Conservation (phyloP, 92 coral and sea anemone genomes). For the Montipora capitata region DNA sequence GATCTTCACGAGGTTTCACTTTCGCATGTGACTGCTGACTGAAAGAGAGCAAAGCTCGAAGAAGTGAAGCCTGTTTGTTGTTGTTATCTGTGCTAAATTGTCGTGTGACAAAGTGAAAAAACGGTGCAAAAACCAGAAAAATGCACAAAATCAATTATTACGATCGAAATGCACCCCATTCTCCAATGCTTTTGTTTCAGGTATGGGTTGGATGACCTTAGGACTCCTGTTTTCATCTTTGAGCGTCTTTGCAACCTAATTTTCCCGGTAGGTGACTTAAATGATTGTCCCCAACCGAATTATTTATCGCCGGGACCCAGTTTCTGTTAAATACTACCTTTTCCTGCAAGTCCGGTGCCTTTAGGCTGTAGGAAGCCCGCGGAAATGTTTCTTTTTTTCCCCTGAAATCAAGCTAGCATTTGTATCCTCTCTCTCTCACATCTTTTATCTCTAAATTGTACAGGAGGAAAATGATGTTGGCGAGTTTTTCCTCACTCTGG, state of each 20-base stretch:
- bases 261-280: slow-evolving; percentile 85
- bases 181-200: slow-evolving; percentile 54
- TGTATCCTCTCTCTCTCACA: background rate
- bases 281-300: background rate
- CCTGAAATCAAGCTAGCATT: background rate
- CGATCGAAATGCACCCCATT: background rate
- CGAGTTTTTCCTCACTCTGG: slow-evolving; percentile 93
- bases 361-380: no score
- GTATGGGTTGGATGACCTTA: slow-evolving; percentile 95
- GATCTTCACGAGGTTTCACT: no score
- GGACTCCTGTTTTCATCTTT: slow-evolving; percentile 98
- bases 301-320: no score
- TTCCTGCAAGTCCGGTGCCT: no score
- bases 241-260: slow-evolving; percentile 98
- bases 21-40: no score
- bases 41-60: no score
- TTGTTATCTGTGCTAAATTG: no score
- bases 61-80: no score
- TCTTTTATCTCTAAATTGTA: background rate
- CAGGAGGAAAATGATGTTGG: slow-evolving; percentile 99
- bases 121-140: no score
- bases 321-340: no score
- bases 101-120: no score
- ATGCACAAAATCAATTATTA: background rate
- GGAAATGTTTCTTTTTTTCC: background rate